Evolutionary conservation across 2,113 vertebrate genomes (phyloP).

Genomic region (Dissostichus mawsoni): DNA sequence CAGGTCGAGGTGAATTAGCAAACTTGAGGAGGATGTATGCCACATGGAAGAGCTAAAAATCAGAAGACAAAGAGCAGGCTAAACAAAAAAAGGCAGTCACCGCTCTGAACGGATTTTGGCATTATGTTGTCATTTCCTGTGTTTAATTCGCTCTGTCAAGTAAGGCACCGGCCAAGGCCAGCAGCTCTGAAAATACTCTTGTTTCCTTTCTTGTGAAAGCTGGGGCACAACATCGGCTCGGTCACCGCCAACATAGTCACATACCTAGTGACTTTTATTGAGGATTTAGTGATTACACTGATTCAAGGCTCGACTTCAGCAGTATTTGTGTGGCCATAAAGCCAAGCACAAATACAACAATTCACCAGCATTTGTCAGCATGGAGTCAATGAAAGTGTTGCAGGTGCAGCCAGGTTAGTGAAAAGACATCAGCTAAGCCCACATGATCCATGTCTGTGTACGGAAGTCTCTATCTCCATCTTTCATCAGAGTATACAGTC

Average conservation of each 20-base stretch:
- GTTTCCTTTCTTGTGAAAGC: conserved; percentile 57
- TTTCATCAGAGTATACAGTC: conserved; percentile 54
- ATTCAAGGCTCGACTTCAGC: conserved; percentile 11
- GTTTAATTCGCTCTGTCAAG: conserved; percentile 25
- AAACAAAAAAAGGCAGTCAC: conserved; percentile 45
- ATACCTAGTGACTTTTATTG: conserved; percentile 28
- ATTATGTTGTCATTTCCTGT: conserved; percentile 62
- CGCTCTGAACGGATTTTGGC: conserved; percentile 46
- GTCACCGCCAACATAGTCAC: neutral
- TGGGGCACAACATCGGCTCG: conserved; percentile 16
- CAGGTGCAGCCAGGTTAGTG: conserved; percentile 59
- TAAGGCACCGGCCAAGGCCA: conserved; percentile 21
- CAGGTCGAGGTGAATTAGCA: conserved; percentile 95
- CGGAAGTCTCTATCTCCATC: conserved; percentile 55
- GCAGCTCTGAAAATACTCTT: conserved; percentile 44
- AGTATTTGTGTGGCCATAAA: conserved; percentile 6
- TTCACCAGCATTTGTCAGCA: conserved; percentile 36
- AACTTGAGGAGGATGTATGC: conserved; percentile 96
- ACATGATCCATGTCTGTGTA: conserved; percentile 54
- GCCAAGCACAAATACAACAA: conserved; percentile 26
- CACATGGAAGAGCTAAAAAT: conserved; percentile 92
- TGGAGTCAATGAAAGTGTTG: conserved; percentile 47
- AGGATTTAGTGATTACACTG: neutral
- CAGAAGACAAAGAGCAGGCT: conserved; percentile 64
- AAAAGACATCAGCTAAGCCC: conserved; percentile 57